Conservation (phyloP, 92 coral and sea anemone genomes). For the Bergia sp. region DNA sequence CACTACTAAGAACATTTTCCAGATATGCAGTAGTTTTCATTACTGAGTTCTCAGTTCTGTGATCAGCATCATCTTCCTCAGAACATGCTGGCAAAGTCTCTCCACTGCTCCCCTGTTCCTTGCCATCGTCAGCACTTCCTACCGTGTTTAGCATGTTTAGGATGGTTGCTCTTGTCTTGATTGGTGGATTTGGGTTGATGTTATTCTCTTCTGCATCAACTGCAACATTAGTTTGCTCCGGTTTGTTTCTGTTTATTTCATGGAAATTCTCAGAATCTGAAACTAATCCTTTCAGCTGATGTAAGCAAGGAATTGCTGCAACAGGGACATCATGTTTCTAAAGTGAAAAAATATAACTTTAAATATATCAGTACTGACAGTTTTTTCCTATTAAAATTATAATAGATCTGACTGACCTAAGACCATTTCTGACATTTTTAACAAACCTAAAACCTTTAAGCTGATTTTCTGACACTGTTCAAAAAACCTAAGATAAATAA, state of each 20-base stretch:
- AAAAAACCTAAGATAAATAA: too few relatives aligned
- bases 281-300: slow-evolving; percentile 72
- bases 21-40: not conserved
- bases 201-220: not conserved
- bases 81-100: not conserved
- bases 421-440: too few relatives aligned
- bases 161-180: slow-evolving; percentile 27
- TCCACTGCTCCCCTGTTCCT: not conserved
- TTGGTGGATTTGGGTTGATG: not conserved
- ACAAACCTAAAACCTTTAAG: too few relatives aligned
- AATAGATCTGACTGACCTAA: too few relatives aligned
- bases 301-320: slow-evolving; percentile 96
- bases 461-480: too few relatives aligned
- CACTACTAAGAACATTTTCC: slow-evolving; percentile 44
- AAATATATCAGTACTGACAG: not conserved
- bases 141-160: slow-evolving; percentile 59
- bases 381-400: not conserved
- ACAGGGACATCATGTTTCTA: slow-evolving; percentile 97
- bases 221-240: not conserved
- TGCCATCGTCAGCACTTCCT: slow-evolving; percentile 4
- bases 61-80: not conserved
- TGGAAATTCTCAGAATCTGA: not conserved
- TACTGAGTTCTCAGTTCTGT: not conserved
- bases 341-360: too few relatives aligned
- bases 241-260: not conserved